These are phyloP conservation scores for Ranitomeya variabilis DNA, from an alignment of 2,113 vertebrate genomes.

Conservation along the genomic window DNA sequence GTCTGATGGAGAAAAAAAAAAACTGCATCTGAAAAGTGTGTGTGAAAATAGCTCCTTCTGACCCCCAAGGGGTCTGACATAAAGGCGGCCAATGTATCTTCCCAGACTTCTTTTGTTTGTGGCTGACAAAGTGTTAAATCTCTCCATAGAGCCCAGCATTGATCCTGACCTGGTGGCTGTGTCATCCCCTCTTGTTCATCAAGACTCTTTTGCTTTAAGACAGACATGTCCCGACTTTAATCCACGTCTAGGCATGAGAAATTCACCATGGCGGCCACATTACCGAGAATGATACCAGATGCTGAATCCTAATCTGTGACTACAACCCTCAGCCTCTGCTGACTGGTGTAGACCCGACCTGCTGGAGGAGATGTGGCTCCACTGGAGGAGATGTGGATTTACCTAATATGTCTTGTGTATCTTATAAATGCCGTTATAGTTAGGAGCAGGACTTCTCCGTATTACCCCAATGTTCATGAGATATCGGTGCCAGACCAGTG, in stretches of 20 bases:
- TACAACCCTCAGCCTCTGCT: neutral
- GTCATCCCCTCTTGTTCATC: neutral
- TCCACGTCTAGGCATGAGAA: slow-evolving; percentile 38
- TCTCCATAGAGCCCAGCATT: neutral
- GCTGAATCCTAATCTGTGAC: neutral
- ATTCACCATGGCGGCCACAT: slow-evolving; percentile 31
- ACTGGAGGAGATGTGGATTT: slow-evolving; percentile 6
- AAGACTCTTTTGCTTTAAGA: neutral
- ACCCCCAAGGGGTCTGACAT: slow-evolving; percentile 21
- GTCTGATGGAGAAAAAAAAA: slow-evolving; percentile 16
- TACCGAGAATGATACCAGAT: neutral
- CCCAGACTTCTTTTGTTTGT: slow-evolving; percentile 32
- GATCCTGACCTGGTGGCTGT: slow-evolving; percentile 12
- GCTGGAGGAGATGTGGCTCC: slow-evolving; percentile 7
- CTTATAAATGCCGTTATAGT: slow-evolving; percentile 7
- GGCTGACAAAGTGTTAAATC: slow-evolving; percentile 49
- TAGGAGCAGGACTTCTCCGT: neutral
- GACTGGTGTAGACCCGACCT: neutral
- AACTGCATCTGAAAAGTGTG: slow-evolving; percentile 5
- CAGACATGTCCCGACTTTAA: slow-evolving; percentile 8
- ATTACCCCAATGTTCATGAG: neutral
- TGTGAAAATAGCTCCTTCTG: slow-evolving; percentile 30
- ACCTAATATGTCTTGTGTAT: slow-evolving; percentile 9
- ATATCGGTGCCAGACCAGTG: neutral
- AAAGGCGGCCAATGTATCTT: slow-evolving; percentile 48